Base-by-base conservation (phyloP, 2,888 invertebrate genomes). In the Nebria brevicollis region DNA sequence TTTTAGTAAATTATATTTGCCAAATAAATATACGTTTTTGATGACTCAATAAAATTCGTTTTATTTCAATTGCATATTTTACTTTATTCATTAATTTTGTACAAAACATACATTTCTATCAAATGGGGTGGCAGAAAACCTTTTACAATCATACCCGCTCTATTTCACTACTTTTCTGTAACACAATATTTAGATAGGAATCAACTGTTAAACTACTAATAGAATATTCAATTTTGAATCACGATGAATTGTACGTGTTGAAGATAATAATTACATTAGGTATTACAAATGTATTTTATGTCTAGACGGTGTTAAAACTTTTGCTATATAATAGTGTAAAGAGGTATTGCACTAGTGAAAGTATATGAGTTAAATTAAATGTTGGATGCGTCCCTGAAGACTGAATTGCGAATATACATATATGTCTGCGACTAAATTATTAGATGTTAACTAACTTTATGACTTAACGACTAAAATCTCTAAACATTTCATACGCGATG, bases 371-470 rank as follows among this genome's bases (percentile, higher is more conserved):
- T 79, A 79, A 79, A 73, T 79, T 79, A 25, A 5, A 13, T 74
- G 70, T 74, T 75, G 66, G 68, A 79, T 79, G 42, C 64, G 43
- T 74, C 79, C 74, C 79, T 74, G 74, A 25, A 66, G 73, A 26
- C 54, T 54, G 54, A 54, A 54, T 54, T 64, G 72, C 73, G 73
- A 72, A 77, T 77, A 77, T 77, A 43, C 77, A 77, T 78, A 66
- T 25, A 70, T 72, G 78, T 78, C 78, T 78, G 72, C 73, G 34
- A 64, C 73, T 41, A 66, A 78, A 78, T 78, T 78, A 78, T 73
- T 78, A 70, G 25, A 78, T 78, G 78, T 78, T 73, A 65, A 78
- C 78, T 73, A 78, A 77, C 26, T 77, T 77, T 77, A 77, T 70
- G 77, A 72, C 77, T 13, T 72, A 72, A 72, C 64, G 43, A 72